phyloP scores from a whole-genome alignment of 2,113 vertebrate species.

The Parus major region DNA sequence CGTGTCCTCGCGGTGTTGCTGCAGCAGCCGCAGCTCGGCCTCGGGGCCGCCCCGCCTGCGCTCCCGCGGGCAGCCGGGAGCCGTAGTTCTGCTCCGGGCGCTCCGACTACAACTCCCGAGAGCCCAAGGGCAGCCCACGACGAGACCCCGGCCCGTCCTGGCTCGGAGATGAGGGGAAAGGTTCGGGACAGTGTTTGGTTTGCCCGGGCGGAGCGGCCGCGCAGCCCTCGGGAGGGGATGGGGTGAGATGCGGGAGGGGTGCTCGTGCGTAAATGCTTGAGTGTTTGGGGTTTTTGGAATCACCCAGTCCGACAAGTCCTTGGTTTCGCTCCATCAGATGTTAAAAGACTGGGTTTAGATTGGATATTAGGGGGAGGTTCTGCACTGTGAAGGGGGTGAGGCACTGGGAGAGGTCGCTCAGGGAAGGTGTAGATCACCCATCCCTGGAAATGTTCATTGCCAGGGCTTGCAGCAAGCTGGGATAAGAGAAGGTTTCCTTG shows the following conservation, averaged over 20 bases:
- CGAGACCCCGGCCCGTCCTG: not conserved
- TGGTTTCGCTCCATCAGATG: rapidly evolving
- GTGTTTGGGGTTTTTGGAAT: not conserved
- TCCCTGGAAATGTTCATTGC: not conserved
- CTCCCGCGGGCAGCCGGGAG: not conserved
- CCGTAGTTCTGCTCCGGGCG: not conserved
- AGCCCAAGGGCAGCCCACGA: not conserved
- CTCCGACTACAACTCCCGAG: not conserved
- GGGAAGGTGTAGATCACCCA: rapidly evolving
- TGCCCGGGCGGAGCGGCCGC: not conserved
- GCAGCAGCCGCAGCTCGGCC: not conserved
- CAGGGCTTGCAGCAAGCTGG: not conserved
- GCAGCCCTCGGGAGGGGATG: not conserved
- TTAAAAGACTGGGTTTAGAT: not conserved
- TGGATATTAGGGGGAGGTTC: not conserved
- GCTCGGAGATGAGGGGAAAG: not conserved
- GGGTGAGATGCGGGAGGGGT: not conserved
- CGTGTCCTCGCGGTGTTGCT: not conserved
- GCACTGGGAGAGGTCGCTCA: rapidly evolving
- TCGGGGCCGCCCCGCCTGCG: constrained; percentile 12
- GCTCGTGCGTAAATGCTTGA: not conserved
- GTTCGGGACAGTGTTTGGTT: rapidly evolving
- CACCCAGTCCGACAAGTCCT: not conserved
- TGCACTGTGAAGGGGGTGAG: not conserved
- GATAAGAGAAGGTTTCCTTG: not conserved